These are phyloP conservation scores for Ips nitidus DNA, from an alignment of 1,140 invertebrate species.

Conservation along the genomic window DNA sequence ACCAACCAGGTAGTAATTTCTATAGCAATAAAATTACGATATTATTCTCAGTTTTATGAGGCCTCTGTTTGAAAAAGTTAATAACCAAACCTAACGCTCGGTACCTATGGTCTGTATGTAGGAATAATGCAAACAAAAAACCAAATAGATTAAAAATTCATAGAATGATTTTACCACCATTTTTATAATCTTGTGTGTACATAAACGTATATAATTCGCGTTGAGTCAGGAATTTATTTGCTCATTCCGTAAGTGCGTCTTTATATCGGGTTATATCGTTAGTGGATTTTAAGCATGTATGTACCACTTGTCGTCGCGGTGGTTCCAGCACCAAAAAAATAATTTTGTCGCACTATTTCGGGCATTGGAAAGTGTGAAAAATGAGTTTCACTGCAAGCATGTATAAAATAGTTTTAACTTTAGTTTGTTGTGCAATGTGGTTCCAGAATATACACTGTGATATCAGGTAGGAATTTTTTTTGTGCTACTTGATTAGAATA, in stretches of 20 bases:
- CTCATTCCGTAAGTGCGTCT: conserved; percentile 4
- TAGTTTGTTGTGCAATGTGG: conserved; percentile 5
- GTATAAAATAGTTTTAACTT: too few species aligned
- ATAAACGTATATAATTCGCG: background rate
- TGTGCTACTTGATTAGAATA: background rate
- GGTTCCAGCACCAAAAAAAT: background rate
- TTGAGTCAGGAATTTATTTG: conserved; percentile 2
- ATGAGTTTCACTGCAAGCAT: too few species aligned
- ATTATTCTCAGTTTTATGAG: background rate
- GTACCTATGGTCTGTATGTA: too few species aligned
- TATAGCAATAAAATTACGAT: too few species aligned
- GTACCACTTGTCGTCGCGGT: background rate
- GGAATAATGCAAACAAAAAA: background rate
- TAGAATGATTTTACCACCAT: background rate
- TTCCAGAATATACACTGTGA: background rate
- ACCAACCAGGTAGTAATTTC: too few species aligned
- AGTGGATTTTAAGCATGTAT: background rate
- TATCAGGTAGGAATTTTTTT: background rate
- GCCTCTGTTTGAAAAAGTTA: background rate
- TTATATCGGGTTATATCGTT: conserved; percentile 15
- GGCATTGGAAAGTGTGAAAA: too few species aligned
- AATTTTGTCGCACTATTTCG: too few species aligned
- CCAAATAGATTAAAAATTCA: background rate
- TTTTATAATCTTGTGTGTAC: conserved; percentile 3
- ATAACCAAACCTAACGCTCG: background rate